phyloP scores from a whole-genome alignment of 2,888 invertebrate species.

The Plagodis dolabraria region DNA sequence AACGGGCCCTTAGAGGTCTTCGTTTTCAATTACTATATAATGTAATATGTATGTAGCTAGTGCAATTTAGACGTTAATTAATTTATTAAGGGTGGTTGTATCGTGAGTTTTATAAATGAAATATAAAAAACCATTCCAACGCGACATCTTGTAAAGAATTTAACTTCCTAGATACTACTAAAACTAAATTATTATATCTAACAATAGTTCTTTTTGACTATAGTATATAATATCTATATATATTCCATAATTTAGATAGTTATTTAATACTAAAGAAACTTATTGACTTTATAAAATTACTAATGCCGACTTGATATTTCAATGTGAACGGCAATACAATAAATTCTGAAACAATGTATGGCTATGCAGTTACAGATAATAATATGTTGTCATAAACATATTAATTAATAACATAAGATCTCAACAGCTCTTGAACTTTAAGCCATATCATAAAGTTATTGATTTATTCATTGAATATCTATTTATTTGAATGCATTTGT shows the following conservation, averaged over 20 bases:
- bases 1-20: conserved; percentile 4
- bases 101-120: conserved; percentile 45
- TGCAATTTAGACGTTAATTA: conserved; percentile 68
- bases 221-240: conserved; percentile 2
- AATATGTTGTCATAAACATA: too few species aligned
- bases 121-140: conserved; percentile 68
- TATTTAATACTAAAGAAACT: conserved; percentile 11
- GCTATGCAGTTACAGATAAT: conserved; percentile 6
- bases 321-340: background rate
- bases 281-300: background rate
- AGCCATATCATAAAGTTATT: conserved; percentile 9
- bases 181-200: conserved; percentile 8
- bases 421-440: background rate
- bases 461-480: too few species aligned
- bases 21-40: conserved; percentile 16
- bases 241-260: background rate
- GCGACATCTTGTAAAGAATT: conserved; percentile 27
- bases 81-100: conserved; percentile 67
- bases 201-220: conserved; percentile 15
- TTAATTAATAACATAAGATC: too few species aligned
- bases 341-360: background rate
- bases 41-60: conserved; percentile 61
- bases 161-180: conserved; percentile 16
- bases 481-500: background rate
- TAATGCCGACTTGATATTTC: background rate